phyloP scores from a whole-genome alignment of 2,888 invertebrate genomes.

The Eumacrocentrus americanus region DNA sequence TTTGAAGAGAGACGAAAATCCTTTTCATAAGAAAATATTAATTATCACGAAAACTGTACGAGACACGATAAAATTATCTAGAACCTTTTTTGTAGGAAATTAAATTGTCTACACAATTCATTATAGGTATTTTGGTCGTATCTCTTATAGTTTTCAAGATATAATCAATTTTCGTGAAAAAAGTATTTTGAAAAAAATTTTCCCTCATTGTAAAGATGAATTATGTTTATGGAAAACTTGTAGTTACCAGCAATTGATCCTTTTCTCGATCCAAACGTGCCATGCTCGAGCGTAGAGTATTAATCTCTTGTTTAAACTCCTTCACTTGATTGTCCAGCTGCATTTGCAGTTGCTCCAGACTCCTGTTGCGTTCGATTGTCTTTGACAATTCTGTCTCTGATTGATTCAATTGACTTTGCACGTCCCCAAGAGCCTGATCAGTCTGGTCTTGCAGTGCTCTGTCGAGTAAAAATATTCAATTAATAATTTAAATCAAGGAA shows the following conservation, averaged over 20 bases:
- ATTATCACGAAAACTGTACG: too few relatives aligned
- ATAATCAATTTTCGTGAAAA: too few relatives aligned
- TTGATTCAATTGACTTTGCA: conserved; percentile 71
- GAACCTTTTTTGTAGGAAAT: too few relatives aligned
- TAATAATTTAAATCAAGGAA: neutral
- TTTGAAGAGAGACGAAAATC: conserved; percentile 1
- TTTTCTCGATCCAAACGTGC: conserved; percentile 74
- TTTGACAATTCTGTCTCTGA: conserved; percentile 70
- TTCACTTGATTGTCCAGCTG: conserved; percentile 68
- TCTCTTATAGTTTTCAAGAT: too few relatives aligned
- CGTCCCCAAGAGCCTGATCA: conserved; percentile 73
- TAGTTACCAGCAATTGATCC: conserved; percentile 67
- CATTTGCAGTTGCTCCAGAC: conserved; percentile 67
- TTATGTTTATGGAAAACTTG: too few relatives aligned
- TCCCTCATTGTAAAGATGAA: too few relatives aligned
- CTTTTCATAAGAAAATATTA: neutral
- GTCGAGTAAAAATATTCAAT: neutral
- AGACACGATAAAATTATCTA: too few relatives aligned
- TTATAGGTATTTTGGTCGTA: too few relatives aligned
- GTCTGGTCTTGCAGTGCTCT: conserved; percentile 80
- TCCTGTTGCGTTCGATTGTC: conserved; percentile 66
- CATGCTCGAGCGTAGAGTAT: conserved; percentile 68
- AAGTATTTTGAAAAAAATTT: too few relatives aligned
- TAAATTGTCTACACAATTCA: too few relatives aligned
- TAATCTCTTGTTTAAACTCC: conserved; percentile 70